Evolutionary conservation across 2,888 invertebrate genomes (phyloP).

Genomic region (Rhagonycha fulva): DNA sequence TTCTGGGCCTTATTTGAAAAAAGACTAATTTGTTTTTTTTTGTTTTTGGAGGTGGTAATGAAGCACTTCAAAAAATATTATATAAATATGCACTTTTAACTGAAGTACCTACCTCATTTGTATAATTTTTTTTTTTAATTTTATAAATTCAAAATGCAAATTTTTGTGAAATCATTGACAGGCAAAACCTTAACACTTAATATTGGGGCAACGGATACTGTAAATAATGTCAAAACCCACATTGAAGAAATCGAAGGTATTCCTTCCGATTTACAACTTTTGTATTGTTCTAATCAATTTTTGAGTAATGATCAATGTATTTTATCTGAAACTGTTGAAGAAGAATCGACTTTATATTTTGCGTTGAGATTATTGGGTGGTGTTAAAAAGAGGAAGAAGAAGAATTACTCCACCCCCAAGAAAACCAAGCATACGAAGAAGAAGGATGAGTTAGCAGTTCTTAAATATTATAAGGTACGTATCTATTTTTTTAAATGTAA

Average conservation of each 20-base stretch:
- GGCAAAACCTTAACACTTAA: constrained; percentile 95
- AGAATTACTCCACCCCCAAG: constrained; percentile 99
- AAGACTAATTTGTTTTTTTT: no score
- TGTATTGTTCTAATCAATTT: constrained; percentile 95
- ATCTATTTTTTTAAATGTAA: constrained; percentile 31
- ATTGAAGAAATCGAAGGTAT: constrained; percentile 93
- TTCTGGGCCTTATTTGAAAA: no score
- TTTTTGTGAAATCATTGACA: constrained; percentile 93
- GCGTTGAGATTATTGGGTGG: constrained; percentile 91
- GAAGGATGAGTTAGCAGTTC: constrained; percentile 99
- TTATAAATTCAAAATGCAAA: constrained; percentile 73
- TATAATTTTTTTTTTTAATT: constrained; percentile 5
- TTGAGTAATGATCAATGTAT: constrained; percentile 89
- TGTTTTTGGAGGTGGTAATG: no score
- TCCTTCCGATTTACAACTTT: constrained; percentile 87
- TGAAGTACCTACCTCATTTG: no score
- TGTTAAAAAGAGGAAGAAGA: constrained; percentile 99
- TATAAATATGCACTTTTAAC: no score
- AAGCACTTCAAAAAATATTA: no score
- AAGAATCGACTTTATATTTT: constrained; percentile 88
- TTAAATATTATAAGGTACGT: constrained; percentile 99
- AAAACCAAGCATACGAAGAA: constrained; percentile 99
- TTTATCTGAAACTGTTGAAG: constrained; percentile 92
- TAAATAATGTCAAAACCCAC: constrained; percentile 94
- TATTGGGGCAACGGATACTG: constrained; percentile 90